Base-by-base conservation (phyloP, 2,888 invertebrate genomes). In the Catotricha subobsoleta region DNA sequence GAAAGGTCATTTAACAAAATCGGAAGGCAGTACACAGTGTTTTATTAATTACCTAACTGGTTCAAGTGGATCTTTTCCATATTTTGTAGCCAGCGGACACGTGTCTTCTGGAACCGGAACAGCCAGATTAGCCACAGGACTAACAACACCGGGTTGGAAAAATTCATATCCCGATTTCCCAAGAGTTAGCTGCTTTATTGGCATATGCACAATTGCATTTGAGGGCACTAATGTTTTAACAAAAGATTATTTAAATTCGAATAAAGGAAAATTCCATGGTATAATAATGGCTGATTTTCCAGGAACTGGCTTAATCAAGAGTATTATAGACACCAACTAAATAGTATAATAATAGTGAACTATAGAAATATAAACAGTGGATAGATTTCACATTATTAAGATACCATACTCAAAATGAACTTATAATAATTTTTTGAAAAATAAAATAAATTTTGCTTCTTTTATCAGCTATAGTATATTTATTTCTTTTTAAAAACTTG, bases 221-320 rank as follows among this genome's bases (percentile, higher is more conserved):
- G 39, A 39, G 28, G 39, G 39, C 9, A 39, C 29, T 3, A 39
- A 39, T n/a, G 19, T 39, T 12, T 39, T 39, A 39, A 28, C 39
- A 3, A 39, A 28, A 27, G 39, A 39, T n/a, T 27, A n/a, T 19
- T 2, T 34, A 2, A n/a, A 20, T n/a, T 2, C 13, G 2, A 4
- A 5, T 18, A 20, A 20, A 16, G 10, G 4, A 16, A 30, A 18
- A 16, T 15, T 18, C 2, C 5, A 16, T 30, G 30, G 30, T 15
- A 30, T 30, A 16, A 5, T 30, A 15, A 15, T 30, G 30, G 13
- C 30, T 30, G 30, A 30, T 15, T 30, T 30, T 16, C 30, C 30
- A 4, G 30, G 30, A 8, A 7, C 30, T 7, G 4, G 16, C 2
- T 30, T 30, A 10, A 30, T 30, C n/a, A n/a, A n/a, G n/a, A n/a